Base-by-base conservation (phyloP, 2,888 invertebrate species). In the Lamellibrachia satsuma region DNA sequence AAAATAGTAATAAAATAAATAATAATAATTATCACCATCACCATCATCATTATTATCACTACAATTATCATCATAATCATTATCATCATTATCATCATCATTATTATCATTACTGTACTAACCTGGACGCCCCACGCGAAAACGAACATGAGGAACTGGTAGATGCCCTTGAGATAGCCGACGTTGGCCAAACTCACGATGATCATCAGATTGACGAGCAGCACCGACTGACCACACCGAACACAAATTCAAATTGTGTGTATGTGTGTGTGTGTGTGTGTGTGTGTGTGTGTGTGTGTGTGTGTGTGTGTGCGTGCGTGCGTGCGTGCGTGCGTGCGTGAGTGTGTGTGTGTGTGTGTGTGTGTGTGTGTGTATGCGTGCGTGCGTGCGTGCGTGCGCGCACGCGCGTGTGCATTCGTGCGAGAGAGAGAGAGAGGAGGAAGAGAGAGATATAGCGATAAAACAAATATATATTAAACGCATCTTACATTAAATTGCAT, bases 151-250 rank as follows among this genome's bases (percentile, higher is more conserved):
- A 99, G 97, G 94, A 97, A 97, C 97, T 99, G 99, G 97, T 99
- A 99, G 22, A 98, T 98, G 8, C 99, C 98, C 92, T 98, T 98
- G 93, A 99, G 97, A n/a, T 94, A 92, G 8, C 93, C 93, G 52
- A 93, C 98, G 94, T 98, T 98, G 97, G 99, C 98, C 93, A 99
- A 97, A 96, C 98, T 98, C 94, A 99, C 97, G 93, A 99, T 97
- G 96, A 99, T 99, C 94, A 99, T 98, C 96, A 98, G 98, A 97
- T 99, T 99, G 94, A 99, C 99, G 95, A 99, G 97, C 92, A 99
- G 97, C 0, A 99, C 98, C 90, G 98, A 98, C 97, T 7, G 97
- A 95, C 94, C 96, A 96, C 95, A 96, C 95, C 52, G 96, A 95
- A 11, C 96, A 92, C 95, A 95, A 96, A 91, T 95, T 75, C 22